A percentile compares a stretch with the other conserved stretches of the same genome.
phyloP scores from a whole-genome alignment of 2,797 vertebrate genomes.

The Picus viridis region DNA sequence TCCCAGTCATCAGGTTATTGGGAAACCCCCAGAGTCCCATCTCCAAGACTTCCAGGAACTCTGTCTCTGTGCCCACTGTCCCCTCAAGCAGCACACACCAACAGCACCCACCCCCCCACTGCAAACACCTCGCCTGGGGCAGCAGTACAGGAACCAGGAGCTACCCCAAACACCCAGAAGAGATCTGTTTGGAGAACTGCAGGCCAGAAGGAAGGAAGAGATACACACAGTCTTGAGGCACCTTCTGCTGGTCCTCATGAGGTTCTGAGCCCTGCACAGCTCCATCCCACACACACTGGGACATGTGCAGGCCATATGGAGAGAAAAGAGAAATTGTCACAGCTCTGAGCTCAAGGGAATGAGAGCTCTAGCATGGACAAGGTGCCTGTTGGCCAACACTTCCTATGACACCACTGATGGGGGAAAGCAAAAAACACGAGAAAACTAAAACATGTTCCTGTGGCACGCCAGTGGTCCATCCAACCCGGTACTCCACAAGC shows the following conservation, averaged over 20 bases:
- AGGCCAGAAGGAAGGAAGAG: not conserved
- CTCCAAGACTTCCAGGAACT: not conserved
- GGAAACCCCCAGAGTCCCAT: too few species aligned
- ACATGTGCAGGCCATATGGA: not conserved
- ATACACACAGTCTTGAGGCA: not conserved
- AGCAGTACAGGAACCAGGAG: not conserved
- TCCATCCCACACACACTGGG: too few species aligned
- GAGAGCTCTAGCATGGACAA: not conserved
- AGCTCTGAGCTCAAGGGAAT: not conserved
- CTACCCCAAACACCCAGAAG: not conserved
- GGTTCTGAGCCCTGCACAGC: too few species aligned
- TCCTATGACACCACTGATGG: not conserved
- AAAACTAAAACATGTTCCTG: not conserved
- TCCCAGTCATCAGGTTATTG: not conserved
- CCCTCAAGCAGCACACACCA: not conserved
- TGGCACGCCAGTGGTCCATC: not conserved
- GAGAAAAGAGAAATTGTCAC: not conserved
- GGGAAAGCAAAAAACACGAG: not conserved
- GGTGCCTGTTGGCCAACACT: not conserved
- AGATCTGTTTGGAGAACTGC: not conserved
- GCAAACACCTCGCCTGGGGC: not conserved
- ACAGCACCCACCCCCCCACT: rapidly evolving
- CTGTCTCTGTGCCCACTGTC: too few species aligned
- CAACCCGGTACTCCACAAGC: not conserved
- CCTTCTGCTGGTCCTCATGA: too few species aligned